Base-by-base conservation (phyloP, 2,888 invertebrate species). In the Ochropleura leucogaster region DNA sequence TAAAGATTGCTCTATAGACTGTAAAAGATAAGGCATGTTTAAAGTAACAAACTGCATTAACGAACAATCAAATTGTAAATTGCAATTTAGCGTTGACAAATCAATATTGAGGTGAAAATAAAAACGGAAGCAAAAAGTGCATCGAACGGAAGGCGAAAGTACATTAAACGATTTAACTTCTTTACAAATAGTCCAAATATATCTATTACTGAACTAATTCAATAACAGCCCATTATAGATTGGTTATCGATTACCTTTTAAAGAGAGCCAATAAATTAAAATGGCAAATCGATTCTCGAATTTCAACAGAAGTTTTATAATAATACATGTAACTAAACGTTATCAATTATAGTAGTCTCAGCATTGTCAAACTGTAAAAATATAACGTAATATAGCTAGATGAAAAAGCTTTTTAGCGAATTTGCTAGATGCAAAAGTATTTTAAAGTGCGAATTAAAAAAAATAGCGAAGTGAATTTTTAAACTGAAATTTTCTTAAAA, bases 51-150 rank as follows among this genome's bases (percentile, higher is more conserved):
- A 86, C 69, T 85, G 82, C 67, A 87, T 88, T 88, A 87, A 57
- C 74, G 68, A 75, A 87, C 89, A 90, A 89, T 90, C 69, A 73
- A 84, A 72, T 55, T 57, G 62, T 63, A 82, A 86, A 87, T 88
- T 87, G 79, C 86, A 87, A 89, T 89, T 85, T 89, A 85, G 70
- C 73, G 86, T 85, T 87, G 82, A 87, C 87, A 90, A 90, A 90
- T 89, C 86, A 87, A 88, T 85, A 87, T 79, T 79, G 68, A 81
- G 73, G 83, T 77, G 87, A 89, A 89, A 89, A 86, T 85, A 77
- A 85, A 74, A 85, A 79, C 71, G 40, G 69, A 82, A 76, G 77
- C 79, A 85, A 86, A 87, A 85, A 86, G 55, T 70, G 74, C 53
- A 85, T 82, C 70, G 74, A 72, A 71, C 70, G 66, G 72, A 83